Evolutionary conservation across 2,888 invertebrate genomes (phyloP).

Genomic region (Ecdyonurus torrentis): DNA sequence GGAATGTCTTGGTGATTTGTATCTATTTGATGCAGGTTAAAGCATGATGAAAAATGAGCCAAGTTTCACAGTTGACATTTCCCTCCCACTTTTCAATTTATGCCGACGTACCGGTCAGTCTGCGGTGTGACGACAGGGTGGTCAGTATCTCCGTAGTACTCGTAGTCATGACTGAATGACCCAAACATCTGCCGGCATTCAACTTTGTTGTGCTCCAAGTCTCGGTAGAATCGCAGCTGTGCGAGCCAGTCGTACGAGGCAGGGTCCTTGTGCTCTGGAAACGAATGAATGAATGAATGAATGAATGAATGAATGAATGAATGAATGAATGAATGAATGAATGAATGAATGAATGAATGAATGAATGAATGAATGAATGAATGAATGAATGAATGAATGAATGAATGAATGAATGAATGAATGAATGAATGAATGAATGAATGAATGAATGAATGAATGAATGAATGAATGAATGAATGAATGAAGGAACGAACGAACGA

Average conservation of each 20-base stretch:
- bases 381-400: no score
- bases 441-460: not conserved
- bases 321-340: no score
- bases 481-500: not conserved
- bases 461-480: not conserved
- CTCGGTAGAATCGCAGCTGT: not conserved
- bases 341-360: no score
- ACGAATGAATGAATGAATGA: no score
- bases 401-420: not conserved
- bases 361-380: no score
- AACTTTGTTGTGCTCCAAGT: not conserved
- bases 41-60: no score
- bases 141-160: not conserved
- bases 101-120: not conserved
- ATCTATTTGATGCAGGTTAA: no score
- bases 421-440: not conserved
- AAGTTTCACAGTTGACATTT: not conserved
- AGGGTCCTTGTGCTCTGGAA: not conserved
- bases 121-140: not conserved
- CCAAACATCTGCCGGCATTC: not conserved
- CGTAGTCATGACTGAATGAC: not conserved
- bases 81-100: not conserved
- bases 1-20: no score
- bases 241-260: not conserved
- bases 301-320: no score